Evolutionary conservation across 2,888 invertebrate species (phyloP), one percentile per base, ranked within the genome.

Genomic region (Patella ulyssiponensis): DNA sequence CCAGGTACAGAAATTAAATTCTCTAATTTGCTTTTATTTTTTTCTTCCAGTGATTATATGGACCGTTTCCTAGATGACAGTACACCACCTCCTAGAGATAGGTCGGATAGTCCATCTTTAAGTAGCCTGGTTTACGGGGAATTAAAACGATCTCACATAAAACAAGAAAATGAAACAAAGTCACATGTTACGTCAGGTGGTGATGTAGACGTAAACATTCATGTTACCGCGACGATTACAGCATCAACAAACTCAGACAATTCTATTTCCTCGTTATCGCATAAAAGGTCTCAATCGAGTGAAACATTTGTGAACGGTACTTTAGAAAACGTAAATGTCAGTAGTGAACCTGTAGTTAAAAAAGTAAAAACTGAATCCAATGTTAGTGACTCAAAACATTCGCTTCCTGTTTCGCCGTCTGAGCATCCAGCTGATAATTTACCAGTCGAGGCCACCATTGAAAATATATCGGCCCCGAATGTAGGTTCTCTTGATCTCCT

Each of bases 11-110:
- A 44, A 44, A 44, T 23, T 27, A 33, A 33, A 23, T 33, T 14
- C 12, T 58, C 17, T 9, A 33, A 33, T 73, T 51, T 72, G 23
- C n/a, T 23, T 75, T 81, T 9, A 44, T 44, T 44, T 84, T 78
- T 81, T 77, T 71, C n/a, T 88, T 90, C 54, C 91, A 94, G 94
- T 79, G 97, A 97, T 92, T 97, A 96, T 90, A 97, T 97, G 97
- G 97, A 97, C 90, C 94, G 96, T 86, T 97, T 97, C 92, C 93
- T 97, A 86, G 91, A 91, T 79, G 97, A 97, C 89, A 78, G 81
- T 51, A 77, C 75, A 9, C 54, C 79, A 69, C 81, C 84, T 14
- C 79, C 83, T 9, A 77, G 89, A 27, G 90, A 91, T 76, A 93
- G 94, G 44, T 95, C 95, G 77, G 95, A 95, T 51, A 95, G 95